Percentiles rank a stretch among this genome's conserved stretches.
These are phyloP conservation scores for Hippocampus comes DNA, from an alignment of 2,113 vertebrate genomes.

Conservation along the genomic window DNA sequence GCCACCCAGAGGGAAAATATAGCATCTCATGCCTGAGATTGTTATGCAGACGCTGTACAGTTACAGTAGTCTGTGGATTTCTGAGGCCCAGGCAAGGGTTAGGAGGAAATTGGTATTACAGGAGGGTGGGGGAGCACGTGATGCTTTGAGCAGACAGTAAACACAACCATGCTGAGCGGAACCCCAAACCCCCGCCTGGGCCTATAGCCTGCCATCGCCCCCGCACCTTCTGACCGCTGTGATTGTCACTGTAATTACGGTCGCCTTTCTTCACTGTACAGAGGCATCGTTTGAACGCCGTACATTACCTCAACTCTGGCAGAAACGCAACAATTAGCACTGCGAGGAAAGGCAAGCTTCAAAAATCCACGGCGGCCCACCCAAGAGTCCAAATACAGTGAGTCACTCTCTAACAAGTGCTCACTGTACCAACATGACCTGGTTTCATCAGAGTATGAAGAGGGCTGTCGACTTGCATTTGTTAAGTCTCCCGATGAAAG, in stretches of 20 bases:
- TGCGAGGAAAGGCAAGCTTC: constrained; percentile 5
- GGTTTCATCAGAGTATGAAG: constrained; percentile 62
- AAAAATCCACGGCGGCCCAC: constrained; percentile 62
- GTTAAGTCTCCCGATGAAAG: constrained; percentile 65
- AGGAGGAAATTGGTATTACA: constrained; percentile 1
- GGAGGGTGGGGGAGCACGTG: constrained; percentile 16
- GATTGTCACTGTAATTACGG: constrained; percentile 71
- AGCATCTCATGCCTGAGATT: constrained; percentile 10
- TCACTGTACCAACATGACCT: constrained; percentile 67
- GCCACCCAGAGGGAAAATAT: constrained; percentile 41
- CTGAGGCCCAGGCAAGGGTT: constrained; percentile 20
- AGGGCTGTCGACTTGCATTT: constrained; percentile 75
- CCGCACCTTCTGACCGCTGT: constrained; percentile 54
- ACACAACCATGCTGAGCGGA: constrained; percentile 52
- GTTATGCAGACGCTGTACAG: constrained; percentile 15
- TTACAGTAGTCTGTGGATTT: constrained; percentile 40
- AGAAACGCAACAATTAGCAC: constrained; percentile 66
- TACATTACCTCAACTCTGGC: constrained; percentile 71
- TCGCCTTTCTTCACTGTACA: constrained; percentile 61
- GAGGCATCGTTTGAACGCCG: constrained; percentile 61
- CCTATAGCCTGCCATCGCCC: not conserved
- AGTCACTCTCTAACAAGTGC: constrained; percentile 64
- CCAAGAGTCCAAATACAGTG: constrained; percentile 68
- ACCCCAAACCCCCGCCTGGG: constrained; percentile 10
- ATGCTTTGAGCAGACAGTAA: constrained; percentile 54